Evolutionary conservation across 2,888 invertebrate species (phyloP), one percentile per base, ranked within the genome.

Genomic region (Lagria hirta): DNA sequence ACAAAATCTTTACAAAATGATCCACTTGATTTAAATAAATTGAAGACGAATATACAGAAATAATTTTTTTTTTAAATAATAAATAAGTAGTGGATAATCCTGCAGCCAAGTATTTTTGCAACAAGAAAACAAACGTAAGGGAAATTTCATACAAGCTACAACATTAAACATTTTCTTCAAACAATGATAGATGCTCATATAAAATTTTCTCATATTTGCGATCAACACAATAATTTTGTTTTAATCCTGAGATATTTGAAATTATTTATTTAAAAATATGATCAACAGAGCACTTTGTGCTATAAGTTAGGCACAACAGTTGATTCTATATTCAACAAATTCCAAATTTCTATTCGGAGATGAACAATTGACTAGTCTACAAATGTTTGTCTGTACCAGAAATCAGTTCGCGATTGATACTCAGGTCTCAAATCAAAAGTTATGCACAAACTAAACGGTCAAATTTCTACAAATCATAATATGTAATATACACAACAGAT

Each of bases 401-500:
- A 24, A 35, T 35, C 35, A 24, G 35, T 35, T 26, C 16, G 35
- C 15, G 26, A 11, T 30, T n/a, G 6, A 17, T n/a, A 28, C n/a
- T 17, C 18, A 4, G 30, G 18, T 17, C 14, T 10, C 14, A 4
- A 22, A 21, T 10, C n/a, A 11, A 20, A 21, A 22, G 20, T 7
- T 10, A 23, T 23, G 14, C 10, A 38, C 18, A 26, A 41, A 15
- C 17, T 21, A 22, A n/a, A n/a, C n/a, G n/a, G n/a, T n/a, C 18
- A 22, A 29, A 29, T 18, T n/a, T 12, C 40, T 32, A 23, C 21
- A 3, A 32, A 24, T 21, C 3, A 37, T 24, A 26, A 40, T 8
- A 17, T n/a, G 8, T 34, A 40, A 46, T 40, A 20, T 37, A 28
- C 35, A 47, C 36, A 47, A 42, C 27, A 42, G 43, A 42, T 38